Conservation (phyloP, 2,888 invertebrate species). For the Diachrysia chrysitis region DNA sequence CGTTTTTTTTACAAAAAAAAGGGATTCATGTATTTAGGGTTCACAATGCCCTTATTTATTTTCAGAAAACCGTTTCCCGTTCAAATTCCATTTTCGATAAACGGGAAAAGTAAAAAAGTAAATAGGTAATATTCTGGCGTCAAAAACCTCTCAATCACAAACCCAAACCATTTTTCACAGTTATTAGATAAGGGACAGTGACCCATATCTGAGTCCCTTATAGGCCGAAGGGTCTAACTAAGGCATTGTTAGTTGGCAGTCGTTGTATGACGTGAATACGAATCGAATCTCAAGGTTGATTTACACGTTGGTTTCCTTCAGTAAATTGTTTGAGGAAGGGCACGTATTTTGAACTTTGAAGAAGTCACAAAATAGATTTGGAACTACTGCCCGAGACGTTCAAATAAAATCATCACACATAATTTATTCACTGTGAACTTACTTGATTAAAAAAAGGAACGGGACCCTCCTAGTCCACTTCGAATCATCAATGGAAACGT, state of each 20-base stretch:
- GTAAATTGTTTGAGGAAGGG: background rate
- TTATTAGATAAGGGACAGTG: slow-evolving; percentile 48
- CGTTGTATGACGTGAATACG: slow-evolving; percentile 66
- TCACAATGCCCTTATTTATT: background rate
- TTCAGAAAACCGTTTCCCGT: background rate
- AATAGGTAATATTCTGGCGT: slow-evolving; percentile 12
- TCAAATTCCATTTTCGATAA: slow-evolving; percentile 1
- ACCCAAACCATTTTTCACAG: slow-evolving; percentile 52
- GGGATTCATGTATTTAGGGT: slow-evolving; percentile 4
- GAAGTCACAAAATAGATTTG: background rate
- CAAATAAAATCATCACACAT: background rate
- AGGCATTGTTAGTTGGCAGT: slow-evolving; percentile 63
- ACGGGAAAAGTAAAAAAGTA: background rate
- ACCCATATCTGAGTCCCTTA: slow-evolving; percentile 59
- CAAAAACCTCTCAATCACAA: slow-evolving; percentile 42
- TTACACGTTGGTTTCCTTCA: slow-evolving; percentile 4
- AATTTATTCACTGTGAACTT: too few species aligned
- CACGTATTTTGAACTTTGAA: background rate
- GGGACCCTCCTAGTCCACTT: too few species aligned
- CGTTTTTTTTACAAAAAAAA: background rate
- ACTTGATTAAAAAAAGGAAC: too few species aligned
- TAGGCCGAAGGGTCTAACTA: slow-evolving; percentile 66
- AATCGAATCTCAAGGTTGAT: slow-evolving; percentile 57
- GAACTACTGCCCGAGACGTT: background rate
- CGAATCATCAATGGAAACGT: too few species aligned